Conservation (phyloP, 1,140 invertebrate species). For the Pygmarrhopalites habei region DNA sequence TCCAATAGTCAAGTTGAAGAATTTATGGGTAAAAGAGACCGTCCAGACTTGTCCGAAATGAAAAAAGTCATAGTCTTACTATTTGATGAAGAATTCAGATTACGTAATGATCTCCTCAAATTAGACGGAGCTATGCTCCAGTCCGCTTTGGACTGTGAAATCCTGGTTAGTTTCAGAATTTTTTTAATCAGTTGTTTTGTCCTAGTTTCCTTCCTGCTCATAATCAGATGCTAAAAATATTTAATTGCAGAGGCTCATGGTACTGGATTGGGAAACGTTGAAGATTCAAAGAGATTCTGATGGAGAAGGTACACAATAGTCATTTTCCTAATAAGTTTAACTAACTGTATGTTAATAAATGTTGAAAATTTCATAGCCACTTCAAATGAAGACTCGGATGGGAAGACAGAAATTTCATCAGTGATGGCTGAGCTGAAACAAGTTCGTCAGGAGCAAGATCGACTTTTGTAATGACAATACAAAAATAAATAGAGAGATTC, state of each 20-base stretch:
- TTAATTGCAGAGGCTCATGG: too few species aligned
- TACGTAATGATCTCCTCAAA: conserved; percentile 36
- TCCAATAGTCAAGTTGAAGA: conserved; percentile 8
- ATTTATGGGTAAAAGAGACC: conserved; percentile 13
- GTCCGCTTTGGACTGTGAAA: conserved; percentile 36
- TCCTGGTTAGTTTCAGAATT: too few species aligned
- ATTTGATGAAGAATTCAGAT: conserved; percentile 37
- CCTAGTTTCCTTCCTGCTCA: too few species aligned
- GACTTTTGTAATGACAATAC: too few species aligned
- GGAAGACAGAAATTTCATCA: conserved; percentile 53
- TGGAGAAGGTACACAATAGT: conserved; percentile 25
- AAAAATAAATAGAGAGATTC: too few species aligned
- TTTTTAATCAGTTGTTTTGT: too few species aligned
- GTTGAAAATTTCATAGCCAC: conserved; percentile 5
- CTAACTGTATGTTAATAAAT: too few species aligned
- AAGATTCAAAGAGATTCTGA: conserved; percentile 26
- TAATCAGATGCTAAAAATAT: too few species aligned
- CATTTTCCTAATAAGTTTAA: too few species aligned
- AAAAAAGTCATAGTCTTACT: conserved; percentile 28
- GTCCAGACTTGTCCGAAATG: conserved; percentile 26
- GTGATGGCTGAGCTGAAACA: conserved; percentile 74
- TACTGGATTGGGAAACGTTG: conserved; percentile 37
- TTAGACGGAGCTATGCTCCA: conserved; percentile 38
- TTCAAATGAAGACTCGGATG: conserved; percentile 27
- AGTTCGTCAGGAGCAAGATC: conserved; percentile 64